Base-by-base conservation (phyloP, 2,888 invertebrate species). In the Pachliopta kotzebuea region DNA sequence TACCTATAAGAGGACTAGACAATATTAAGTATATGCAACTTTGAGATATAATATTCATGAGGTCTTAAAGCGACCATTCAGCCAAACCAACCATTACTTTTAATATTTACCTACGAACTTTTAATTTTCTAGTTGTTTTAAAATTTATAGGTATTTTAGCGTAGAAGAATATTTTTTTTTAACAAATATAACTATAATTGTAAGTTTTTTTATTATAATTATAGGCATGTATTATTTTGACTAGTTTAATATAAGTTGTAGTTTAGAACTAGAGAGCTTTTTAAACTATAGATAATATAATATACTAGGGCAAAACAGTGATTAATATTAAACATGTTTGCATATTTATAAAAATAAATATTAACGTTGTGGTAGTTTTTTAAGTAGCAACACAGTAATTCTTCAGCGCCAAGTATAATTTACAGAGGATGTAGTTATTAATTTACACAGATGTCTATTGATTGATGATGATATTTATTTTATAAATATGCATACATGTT, bases 101-200 rank as follows among this genome's bases (percentile, higher is more conserved):
- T 75, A 76, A 76, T 68, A 72, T 80, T 86, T 79, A 83, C 76
- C 84, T 88, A 86, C 87, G 82, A 84, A 78, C 71, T 80, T 85
- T 83, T 80, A 79, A 74, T 79, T 80, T 81, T 73, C 72, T 74
- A 78, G 66, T 83, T 82, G 74, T 83, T 85, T 72, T 81, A 83
- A 85, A 86, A 84, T 83, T 87, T 85, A 83, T 87, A 81, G 86
- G 80, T 80, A 83, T 82, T 84, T 84, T 87, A 90, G 88, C 86
- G 83, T 90, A 90, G 90, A 90, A 90, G 90, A 90, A 90, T 90
- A 90, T 84, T 86, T 37, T 31, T 75, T 84, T 83, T 83, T 85
- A 86, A 87, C 83, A 86, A 84, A 85, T 87, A 82, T 85, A 83
- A 77, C 79, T 84, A 83, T 79, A 79, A 71, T 76, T 74, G 71